Evolutionary conservation across 1,140 invertebrate genomes (phyloP), one percentile per base, ranked within the genome.

Genomic region (Aphis craccivora): DNA sequence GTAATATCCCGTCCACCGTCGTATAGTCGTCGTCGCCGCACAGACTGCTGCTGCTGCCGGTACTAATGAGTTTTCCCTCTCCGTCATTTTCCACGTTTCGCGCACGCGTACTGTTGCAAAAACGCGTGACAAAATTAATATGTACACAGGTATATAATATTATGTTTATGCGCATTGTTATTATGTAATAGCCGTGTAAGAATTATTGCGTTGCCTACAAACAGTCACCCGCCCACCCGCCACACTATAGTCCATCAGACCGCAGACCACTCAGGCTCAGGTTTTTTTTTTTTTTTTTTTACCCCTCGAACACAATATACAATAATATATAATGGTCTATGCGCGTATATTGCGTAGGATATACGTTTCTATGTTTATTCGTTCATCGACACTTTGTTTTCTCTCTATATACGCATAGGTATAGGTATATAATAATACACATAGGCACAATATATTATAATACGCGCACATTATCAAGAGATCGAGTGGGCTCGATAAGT

Each of bases 1-100:
- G 60, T 67, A 67, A n/a, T 67, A 67, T 67, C 11, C 60, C 60
- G n/a, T 67, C 30, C 9, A 67, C 60, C 60, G 30, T 18, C 60
- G 53, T 55, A 20, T 55, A 20, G 51, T 22, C 51, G 55, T 30
- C 86, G 25, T 48, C 45, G 11, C 48, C 87, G 87, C 84, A 45
- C 2, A 87, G 25, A 87, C 84, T 51, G 87, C 45, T 88, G 87
- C 37, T 40, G 37, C 45, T 88, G 87, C 84, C 43, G 40, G n/a
- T 88, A 88, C 87, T 88, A 88, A 88, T 88, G 87, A 88, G 87
- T 88, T 88, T 88, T 88, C 87, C 87, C 87, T 35, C 87, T 88
- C 18, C n/a, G 87, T 37, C 48, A n/a, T 88, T 88, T 88, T 88
- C n/a, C 87, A 35, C 87, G 87, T 51, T 22, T 84, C 37, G 83